Percentiles rank a stretch among this genome's conserved stretches.
phyloP scores from a whole-genome alignment of 2,113 vertebrate genomes.

The Nestor notabilis region DNA sequence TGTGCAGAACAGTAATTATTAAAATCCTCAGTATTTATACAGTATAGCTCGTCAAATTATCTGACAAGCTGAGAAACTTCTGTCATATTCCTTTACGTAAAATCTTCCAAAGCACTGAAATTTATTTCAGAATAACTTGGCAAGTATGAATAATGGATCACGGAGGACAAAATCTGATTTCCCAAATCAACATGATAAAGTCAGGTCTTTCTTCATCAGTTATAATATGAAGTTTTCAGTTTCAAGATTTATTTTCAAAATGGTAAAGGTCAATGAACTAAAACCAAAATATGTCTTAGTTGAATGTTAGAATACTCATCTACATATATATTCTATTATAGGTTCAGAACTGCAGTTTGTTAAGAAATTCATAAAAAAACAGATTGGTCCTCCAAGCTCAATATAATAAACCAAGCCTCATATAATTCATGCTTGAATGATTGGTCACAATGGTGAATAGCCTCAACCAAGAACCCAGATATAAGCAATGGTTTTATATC shows the following conservation, averaged over 20 bases:
- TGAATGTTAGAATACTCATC: not conserved
- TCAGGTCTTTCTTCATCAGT: not conserved
- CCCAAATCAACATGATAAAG: not conserved
- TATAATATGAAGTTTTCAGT: not conserved
- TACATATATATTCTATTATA: not conserved
- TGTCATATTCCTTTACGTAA: conserved; percentile 8
- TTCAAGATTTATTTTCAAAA: not conserved
- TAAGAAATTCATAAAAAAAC: not conserved
- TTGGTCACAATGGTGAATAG: not conserved
- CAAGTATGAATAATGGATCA: conserved; percentile 19
- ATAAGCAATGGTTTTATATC: not conserved
- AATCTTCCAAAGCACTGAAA: not conserved
- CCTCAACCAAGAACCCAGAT: not conserved
- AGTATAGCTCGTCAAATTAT: conserved; percentile 3
- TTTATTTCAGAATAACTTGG: not conserved
- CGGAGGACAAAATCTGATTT: conserved; percentile 1
- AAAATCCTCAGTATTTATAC: conserved; percentile 13
- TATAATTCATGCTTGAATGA: not conserved
- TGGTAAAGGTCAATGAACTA: not conserved
- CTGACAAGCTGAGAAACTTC: conserved; percentile 27
- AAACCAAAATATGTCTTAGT: not conserved
- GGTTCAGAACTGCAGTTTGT: not conserved
- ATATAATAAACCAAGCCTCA: not conserved
- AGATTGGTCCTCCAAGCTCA: not conserved
- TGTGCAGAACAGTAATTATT: not conserved